Percentiles rank a stretch among this genome's conserved stretches.
Evolutionary conservation across 2,797 vertebrate genomes (phyloP).

Genomic region (Sternarchorhynchus goeldii): DNA sequence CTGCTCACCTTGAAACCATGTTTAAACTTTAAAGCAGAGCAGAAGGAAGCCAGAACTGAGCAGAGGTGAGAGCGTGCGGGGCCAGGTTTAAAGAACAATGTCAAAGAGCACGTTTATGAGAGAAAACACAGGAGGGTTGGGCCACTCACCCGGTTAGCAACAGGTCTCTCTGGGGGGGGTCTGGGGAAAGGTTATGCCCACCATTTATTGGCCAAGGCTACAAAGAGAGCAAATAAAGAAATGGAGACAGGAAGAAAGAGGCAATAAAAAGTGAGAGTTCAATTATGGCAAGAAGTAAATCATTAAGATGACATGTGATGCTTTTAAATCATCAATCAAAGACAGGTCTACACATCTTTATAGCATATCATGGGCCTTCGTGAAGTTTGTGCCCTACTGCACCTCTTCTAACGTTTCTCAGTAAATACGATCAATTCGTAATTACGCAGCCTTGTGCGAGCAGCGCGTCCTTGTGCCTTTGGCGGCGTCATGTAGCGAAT

Average conservation of each 20-base stretch:
- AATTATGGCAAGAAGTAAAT: too few species aligned
- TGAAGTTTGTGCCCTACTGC: background rate
- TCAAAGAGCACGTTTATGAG: background rate
- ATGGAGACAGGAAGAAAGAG: background rate
- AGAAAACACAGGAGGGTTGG: background rate
- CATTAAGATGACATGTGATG: too few species aligned
- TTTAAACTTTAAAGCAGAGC: too few species aligned
- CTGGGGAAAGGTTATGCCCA: constrained; percentile 85
- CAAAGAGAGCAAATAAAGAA: constrained; percentile 45
- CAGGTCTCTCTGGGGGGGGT: constrained; percentile 93
- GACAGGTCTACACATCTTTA: too few species aligned
- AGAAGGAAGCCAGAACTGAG: too few species aligned
- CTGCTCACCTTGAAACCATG: too few species aligned
- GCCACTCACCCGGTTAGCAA: constrained; percentile 91
- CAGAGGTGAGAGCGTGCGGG: too few species aligned
- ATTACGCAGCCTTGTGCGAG: too few species aligned
- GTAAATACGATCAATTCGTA: too few species aligned
- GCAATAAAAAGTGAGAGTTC: background rate
- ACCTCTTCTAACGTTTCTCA: background rate
- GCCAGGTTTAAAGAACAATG: background rate
- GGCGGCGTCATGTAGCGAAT: background rate
- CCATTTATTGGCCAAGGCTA: constrained; percentile 94
- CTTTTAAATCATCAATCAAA: background rate
- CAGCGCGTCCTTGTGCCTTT: too few species aligned
- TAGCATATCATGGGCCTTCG: too few species aligned